Conservation (phyloP, 2,888 invertebrate genomes). For the Perizoma affinitatum region DNA sequence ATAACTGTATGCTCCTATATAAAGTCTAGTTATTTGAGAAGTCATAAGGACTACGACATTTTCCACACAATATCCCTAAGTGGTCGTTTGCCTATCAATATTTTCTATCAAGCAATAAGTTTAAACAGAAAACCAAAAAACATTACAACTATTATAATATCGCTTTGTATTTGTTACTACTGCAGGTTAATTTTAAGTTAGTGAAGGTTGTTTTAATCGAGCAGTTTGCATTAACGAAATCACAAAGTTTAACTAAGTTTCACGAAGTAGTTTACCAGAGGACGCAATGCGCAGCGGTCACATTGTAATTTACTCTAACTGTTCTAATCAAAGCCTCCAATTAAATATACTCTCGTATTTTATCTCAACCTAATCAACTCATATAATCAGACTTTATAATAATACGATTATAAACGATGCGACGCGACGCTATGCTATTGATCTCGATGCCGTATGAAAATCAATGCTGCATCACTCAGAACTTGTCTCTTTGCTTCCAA, state of each 20-base stretch:
- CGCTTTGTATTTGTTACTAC: not conserved
- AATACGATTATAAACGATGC: constrained; percentile 20
- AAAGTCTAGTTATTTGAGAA: not conserved
- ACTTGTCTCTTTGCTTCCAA: constrained; percentile 5
- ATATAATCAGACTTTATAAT: constrained; percentile 22
- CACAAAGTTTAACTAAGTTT: constrained; percentile 32
- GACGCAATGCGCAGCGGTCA: constrained; percentile 30
- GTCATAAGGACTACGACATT: not conserved
- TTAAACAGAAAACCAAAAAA: not conserved
- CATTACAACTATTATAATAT: constrained; percentile 1
- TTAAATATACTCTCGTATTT: constrained; percentile 28
- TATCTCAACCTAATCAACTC: constrained; percentile 15
- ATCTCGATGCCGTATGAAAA: constrained; percentile 18
- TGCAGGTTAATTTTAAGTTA: constrained; percentile 15
- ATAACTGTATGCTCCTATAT: not conserved
- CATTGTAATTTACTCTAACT: constrained; percentile 34
- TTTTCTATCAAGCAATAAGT: too few relatives aligned
- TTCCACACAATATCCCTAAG: not conserved
- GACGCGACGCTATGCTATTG: constrained; percentile 17
- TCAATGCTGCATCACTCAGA: constrained; percentile 11
- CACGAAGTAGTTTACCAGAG: constrained; percentile 29
- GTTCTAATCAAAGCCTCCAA: constrained; percentile 29
- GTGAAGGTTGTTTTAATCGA: constrained; percentile 29
- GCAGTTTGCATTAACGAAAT: constrained; percentile 28
- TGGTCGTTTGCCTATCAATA: constrained; percentile 10